Evolutionary conservation across 2,113 vertebrate species (phyloP), one percentile per base, ranked within the genome.

Genomic region (Perca flavescens): DNA sequence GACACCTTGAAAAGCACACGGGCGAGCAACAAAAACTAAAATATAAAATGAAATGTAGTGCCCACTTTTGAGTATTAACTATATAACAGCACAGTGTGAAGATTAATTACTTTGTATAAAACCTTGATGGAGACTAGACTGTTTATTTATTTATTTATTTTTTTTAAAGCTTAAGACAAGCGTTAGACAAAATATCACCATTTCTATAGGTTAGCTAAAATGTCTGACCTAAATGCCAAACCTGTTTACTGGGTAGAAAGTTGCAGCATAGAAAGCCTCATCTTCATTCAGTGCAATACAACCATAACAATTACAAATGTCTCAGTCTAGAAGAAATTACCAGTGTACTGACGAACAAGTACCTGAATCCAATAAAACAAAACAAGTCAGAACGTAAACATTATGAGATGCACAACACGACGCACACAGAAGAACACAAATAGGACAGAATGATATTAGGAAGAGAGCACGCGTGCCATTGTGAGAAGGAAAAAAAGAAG

Each of bases 1-100:
- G 74, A 93, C 91, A 91, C 74, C 84, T 86, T 66, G 62, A 74
- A 65, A 92, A 92, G 91, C 91, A 93, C 91, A 93, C 10, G 74
- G 75, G 74, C 43, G 67, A 90, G 84, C 81, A 79, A 85, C 67
- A 78, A 56, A 68, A 58, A 56, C 19, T 68, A 34, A 28, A 54
- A 34, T 4, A 5, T 28, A 28, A 0, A 46, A 40, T 66, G n/a
- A 77, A 36, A 61, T 34, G 9, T 3, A 49, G 9, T 10, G 15
- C 34, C 73, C 11, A 58, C n/a, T 16, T 60, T 62, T 58, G 8
- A 49, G 12, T 52, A 22, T 81, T 14, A 77, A 58, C 36, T 43
- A n/a, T 74, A 46, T n/a, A 61, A 54, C 49, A 68, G 70, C 68
- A 58, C 36, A 76, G 11, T 40, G 4, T 62, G 2, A 70, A 53